These are phyloP conservation scores for Carassius carassius DNA, from an alignment of 2,113 vertebrate genomes.

Conservation along the genomic window DNA sequence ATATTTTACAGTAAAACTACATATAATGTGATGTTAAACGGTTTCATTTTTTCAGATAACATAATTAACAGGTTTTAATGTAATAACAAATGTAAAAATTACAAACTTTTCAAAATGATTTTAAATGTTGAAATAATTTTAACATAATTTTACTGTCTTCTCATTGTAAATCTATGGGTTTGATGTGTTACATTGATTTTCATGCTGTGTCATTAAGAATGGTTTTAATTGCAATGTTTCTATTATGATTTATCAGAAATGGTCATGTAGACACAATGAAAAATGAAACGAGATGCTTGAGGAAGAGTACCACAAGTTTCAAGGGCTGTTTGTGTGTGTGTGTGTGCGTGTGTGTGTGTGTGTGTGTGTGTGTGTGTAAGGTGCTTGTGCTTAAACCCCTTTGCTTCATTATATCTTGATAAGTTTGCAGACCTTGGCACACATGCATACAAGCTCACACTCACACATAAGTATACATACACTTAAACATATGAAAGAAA, in stretches of 20 bases:
- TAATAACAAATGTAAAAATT: too few species aligned
- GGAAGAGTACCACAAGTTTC: conserved; percentile 33
- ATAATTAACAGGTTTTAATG: too few species aligned
- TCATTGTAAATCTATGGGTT: too few species aligned
- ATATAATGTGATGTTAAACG: too few species aligned
- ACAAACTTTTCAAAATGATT: too few species aligned
- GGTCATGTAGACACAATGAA: neutral
- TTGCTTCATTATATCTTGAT: conserved; percentile 53
- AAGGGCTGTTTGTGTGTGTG: conserved; percentile 32
- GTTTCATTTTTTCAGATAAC: too few species aligned
- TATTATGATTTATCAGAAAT: neutral
- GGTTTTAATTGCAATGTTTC: neutral
- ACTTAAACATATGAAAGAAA: conserved; percentile 19
- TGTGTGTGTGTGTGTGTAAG: conserved; percentile 20
- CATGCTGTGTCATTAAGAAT: neutral
- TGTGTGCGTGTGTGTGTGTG: too few species aligned
- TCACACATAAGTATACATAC: neutral
- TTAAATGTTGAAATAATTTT: too few species aligned
- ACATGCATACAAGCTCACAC: neutral
- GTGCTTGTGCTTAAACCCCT: conserved; percentile 43
- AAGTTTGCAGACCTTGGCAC: conserved; percentile 45
- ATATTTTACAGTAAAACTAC: too few species aligned
- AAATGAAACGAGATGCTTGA: conserved; percentile 27
- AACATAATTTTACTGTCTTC: too few species aligned
- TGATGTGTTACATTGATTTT: neutral